These are phyloP conservation scores for Halichoerus grypus DNA, from an alignment of 2,113 vertebrate genomes.

Conservation along the genomic window DNA sequence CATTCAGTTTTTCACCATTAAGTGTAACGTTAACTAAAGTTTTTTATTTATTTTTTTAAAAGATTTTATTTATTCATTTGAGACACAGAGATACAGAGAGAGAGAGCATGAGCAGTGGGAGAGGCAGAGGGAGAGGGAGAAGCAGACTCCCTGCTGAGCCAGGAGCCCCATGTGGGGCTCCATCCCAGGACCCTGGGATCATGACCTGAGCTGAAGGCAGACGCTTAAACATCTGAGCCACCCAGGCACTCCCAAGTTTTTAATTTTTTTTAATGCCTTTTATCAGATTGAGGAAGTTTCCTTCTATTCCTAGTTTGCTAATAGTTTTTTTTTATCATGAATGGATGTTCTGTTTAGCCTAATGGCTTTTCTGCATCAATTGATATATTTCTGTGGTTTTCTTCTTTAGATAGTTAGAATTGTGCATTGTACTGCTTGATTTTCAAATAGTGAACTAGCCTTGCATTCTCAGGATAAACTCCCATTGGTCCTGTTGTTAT, in stretches of 20 bases:
- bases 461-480: not conserved
- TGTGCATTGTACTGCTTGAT: not conserved
- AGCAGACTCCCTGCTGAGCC: too few relatives aligned
- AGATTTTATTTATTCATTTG: too few relatives aligned
- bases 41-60: not conserved
- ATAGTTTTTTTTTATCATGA: slow-evolving; percentile 19
- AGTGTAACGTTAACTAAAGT: not conserved
- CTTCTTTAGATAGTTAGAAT: not conserved
- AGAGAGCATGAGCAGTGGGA: too few relatives aligned
- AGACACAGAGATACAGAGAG: too few relatives aligned
- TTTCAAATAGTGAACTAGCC: not conserved
- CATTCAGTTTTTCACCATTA: not conserved
- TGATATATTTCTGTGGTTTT: not conserved
- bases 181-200: too few relatives aligned
- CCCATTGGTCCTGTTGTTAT: not conserved
- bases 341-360: not conserved
- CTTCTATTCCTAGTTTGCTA: not conserved
- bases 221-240: too few relatives aligned
- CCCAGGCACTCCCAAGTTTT: not conserved
- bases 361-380: not conserved
- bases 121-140: too few relatives aligned
- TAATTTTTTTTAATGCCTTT: not conserved
- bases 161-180: too few relatives aligned
- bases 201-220: too few relatives aligned
- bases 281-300: not conserved